Base-by-base conservation (phyloP, 1,140 invertebrate species). In the Linepithema humile region DNA sequence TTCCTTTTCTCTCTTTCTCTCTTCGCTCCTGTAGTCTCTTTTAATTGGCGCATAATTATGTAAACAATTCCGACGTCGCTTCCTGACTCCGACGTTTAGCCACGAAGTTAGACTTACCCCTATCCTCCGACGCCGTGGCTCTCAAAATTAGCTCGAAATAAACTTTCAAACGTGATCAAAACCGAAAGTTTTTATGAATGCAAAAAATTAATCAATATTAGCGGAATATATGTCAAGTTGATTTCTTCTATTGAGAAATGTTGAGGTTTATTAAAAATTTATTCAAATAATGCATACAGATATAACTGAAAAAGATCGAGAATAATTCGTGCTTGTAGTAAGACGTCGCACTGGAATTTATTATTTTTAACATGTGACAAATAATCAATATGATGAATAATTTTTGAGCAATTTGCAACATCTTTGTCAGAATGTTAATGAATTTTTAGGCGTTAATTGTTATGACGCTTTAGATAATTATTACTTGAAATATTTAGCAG, bases 41-140 rank as follows among this genome's bases (percentile, higher is more conserved):
- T 93, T 94, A 93, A 94, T 94, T 94, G 92, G 92, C 90, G 89
- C 91, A 93, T 93, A 93, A 93, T 93, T 93, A 93, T 92, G 91
- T 93, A 93, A 94, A 93, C 90, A 94, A 93, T 93, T 90, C 85
- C 48, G 65, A 85, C 88, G 59, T 84, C 62, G 62, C 86, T 88
- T 62, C 17, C 23, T 32, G 59, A 43, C 17, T 69, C 43, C 26
- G 17, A 67, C 50, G 73, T 59, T 87, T 77, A 88, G 80, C 73
- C 85, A 74, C 75, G 74, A 87, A 59, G 53, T 75, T 77, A 85
- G 72, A 78, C 72, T 64, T 80, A 88, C 48, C 75, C 40, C 64
- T 86, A 72, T 86, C 84, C 62, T 85, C 77, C 57, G 32, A 70
- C 48, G 62, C 70, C 57, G 82, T 73, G 77, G 88, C 72, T 88